phyloP scores from a whole-genome alignment of 1,140 invertebrate genomes.

The Drosophila nikananu region DNA sequence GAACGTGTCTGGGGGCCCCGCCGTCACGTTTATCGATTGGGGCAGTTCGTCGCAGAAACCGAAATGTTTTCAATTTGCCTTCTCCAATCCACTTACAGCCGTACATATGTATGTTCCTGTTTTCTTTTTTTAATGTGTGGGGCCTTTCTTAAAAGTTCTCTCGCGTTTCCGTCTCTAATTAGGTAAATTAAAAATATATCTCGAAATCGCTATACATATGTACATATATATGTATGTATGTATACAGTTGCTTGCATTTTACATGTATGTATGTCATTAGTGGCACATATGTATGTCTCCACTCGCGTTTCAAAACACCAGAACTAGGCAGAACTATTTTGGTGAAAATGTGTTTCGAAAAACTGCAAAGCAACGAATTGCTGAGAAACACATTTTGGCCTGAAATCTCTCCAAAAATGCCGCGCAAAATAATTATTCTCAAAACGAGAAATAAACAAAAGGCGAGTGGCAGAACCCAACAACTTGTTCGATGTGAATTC shows the following conservation, averaged over 20 bases:
- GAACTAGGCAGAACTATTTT: constrained; percentile 38
- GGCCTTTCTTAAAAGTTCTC: constrained; percentile 48
- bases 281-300: constrained; percentile 18
- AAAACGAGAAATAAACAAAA: constrained; percentile 28
- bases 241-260: constrained; percentile 17
- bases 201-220: constrained; percentile 16
- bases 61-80: constrained; percentile 52
- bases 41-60: constrained; percentile 43
- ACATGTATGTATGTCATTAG: constrained; percentile 19
- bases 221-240: neutral
- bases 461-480: constrained; percentile 19
- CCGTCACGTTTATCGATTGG: constrained; percentile 72
- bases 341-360: constrained; percentile 53
- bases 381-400: neutral
- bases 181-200: constrained; percentile 77
- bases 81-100: constrained; percentile 36
- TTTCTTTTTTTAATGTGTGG: constrained; percentile 17
- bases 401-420: constrained; percentile 12
- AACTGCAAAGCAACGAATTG: constrained; percentile 7
- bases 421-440: constrained; percentile 12
- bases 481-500: constrained; percentile 25
- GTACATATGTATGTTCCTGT: constrained; percentile 8
- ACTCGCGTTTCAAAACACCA: constrained; percentile 51
- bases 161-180: constrained; percentile 59
- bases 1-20: constrained; percentile 22